Evolutionary conservation across 2,113 vertebrate species (phyloP), one percentile per base, ranked within the genome.

Genomic region (Syrrhaptes paradoxus): DNA sequence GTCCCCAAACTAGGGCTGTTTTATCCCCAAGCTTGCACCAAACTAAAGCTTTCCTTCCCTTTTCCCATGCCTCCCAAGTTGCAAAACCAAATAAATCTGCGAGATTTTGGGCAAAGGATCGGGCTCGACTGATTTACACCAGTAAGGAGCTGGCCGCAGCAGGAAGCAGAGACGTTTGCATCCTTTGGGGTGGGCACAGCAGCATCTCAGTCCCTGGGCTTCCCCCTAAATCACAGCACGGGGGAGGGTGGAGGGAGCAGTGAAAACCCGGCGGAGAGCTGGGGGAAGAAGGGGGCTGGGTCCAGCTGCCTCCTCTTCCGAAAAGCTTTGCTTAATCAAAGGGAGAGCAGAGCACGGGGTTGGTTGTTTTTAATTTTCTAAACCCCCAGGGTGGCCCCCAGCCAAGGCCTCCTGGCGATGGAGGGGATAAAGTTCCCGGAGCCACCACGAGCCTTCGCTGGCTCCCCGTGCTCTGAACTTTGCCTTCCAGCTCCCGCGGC

Each of bases 371-470:
- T 82, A 74, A 80, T 92, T 94, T 93, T 41, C 95, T 71, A 87
- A 95, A 76, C 66, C 96, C 93, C 93, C 62, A 41, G 91, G 62
- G 80, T 85, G 96, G 96, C 96, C 94, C 77, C 85, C 55, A 80
- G 94, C 97, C 95, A 96, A 94, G 91, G 94, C 91, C 93, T 94
- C 89, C 74, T 49, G 67, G 85, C 87, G 41, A 87, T 65, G 78
- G 84, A 96, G 79, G 95, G 96, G 95, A 94, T 97, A 96, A 97
- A 97, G 96, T 96, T 95, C 96, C 91, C 81, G 1, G 38, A 52
- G 79, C 89, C 76, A 14, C 49, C 11, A 36, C 48, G 10, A 52
- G 71, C 48, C 87, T 93, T 73, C 11, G 31, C 67, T 57, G 4
- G 10, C 74, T 73, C 22, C 12, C 51, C 6, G 12, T 9, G 76